A percentile compares a stretch with the other conserved stretches of the same genome.
Evolutionary conservation across 2,888 invertebrate genomes (phyloP).

Genomic region (Sclerodermus sp.): DNA sequence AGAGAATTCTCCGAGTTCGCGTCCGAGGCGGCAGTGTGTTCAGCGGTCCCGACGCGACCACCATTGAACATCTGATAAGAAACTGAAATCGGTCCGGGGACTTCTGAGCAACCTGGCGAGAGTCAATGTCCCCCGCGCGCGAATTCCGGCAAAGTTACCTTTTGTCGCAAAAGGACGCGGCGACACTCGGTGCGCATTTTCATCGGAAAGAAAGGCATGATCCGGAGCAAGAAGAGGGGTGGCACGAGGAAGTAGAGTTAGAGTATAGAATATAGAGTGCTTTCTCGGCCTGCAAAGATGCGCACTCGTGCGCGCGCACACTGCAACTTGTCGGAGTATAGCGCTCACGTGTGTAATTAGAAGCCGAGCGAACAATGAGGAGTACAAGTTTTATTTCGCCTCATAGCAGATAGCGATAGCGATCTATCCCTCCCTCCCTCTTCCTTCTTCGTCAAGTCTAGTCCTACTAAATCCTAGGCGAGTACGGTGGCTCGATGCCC

Average conservation of each 20-base stretch:
- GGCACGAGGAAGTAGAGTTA: no score
- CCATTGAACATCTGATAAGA: slow-evolving; percentile 46
- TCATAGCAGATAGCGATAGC: slow-evolving; percentile 48
- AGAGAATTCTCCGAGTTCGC: slow-evolving; percentile 30
- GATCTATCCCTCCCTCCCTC: no score
- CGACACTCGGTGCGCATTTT: no score
- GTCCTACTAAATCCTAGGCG: slow-evolving; percentile 2
- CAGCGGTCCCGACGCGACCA: slow-evolving; percentile 14
- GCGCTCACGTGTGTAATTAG: slow-evolving; percentile 47
- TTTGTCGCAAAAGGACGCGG: no score
- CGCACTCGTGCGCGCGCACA: no score
- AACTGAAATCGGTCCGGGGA: slow-evolving; percentile 23
- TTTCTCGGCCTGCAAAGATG: no score
- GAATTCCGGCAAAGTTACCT: no score
- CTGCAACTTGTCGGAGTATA: no score
- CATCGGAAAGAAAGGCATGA: no score
- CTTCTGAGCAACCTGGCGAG: neutral
- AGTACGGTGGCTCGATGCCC: no score
- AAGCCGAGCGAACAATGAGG: slow-evolving; percentile 53
- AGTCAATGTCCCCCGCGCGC: neutral
- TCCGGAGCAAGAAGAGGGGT: no score
- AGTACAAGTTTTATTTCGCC: slow-evolving; percentile 52
- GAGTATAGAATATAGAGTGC: no score
- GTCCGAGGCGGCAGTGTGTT: slow-evolving; percentile 16
- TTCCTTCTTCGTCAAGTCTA: slow-evolving; percentile 15